Evolutionary conservation across 1,140 invertebrate genomes (phyloP).

Genomic region (Solen grandis): DNA sequence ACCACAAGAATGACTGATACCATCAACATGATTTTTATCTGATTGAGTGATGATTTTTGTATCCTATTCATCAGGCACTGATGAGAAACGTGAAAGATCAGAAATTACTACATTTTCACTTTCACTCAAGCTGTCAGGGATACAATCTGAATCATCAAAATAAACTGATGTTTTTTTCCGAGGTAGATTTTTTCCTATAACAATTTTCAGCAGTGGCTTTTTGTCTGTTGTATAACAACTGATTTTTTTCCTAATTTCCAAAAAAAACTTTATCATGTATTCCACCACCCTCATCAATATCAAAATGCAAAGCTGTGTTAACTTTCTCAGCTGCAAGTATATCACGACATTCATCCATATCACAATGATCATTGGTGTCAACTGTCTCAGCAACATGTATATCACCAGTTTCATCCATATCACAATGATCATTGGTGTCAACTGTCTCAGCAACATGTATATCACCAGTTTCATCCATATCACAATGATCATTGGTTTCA

Average conservation of each 20-base stretch:
- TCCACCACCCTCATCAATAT: slow-evolving; percentile 10
- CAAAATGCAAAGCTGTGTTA: slow-evolving; percentile 17
- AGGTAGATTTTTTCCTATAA: background rate
- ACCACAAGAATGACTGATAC: background rate
- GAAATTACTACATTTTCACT: background rate
- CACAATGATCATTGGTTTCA: slow-evolving; percentile 9
- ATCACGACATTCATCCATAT: slow-evolving; percentile 3
- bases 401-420: slow-evolving; percentile 10
- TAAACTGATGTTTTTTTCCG: background rate
- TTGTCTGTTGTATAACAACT: background rate
- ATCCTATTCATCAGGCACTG: background rate
- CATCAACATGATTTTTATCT: background rate
- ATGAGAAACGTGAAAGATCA: background rate
- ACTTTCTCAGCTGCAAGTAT: slow-evolving; percentile 19
- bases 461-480: slow-evolving; percentile 9
- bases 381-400: slow-evolving; percentile 2
- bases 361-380: slow-evolving; percentile 4
- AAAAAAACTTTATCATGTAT: background rate
- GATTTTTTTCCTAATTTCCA: background rate
- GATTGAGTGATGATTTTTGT: background rate
- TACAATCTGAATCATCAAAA: background rate
- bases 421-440: slow-evolving; percentile 4
- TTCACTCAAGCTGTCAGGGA: background rate
- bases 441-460: slow-evolving; percentile 6
- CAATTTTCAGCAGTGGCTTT: background rate